phyloP scores from a whole-genome alignment of 2,113 vertebrate genomes.

The Platichthys flesus region DNA sequence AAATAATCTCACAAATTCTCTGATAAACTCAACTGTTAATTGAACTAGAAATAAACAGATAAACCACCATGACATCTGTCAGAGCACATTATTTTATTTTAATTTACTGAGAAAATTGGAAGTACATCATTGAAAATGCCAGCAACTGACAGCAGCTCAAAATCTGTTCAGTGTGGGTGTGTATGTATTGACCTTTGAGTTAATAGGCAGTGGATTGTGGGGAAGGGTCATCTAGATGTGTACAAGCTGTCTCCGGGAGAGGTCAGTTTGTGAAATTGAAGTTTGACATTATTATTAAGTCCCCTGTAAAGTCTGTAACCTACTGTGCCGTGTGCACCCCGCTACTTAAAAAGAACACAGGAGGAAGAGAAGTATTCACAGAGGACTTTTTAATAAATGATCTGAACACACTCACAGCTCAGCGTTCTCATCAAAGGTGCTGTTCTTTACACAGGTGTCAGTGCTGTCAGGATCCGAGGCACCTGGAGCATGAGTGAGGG shows the following conservation, averaged over 20 bases:
- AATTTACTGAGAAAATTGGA: constrained; percentile 23
- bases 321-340: background rate
- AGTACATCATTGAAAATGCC: constrained; percentile 26
- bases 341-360: background rate
- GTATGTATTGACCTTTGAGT: constrained; percentile 46
- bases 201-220: constrained; percentile 6
- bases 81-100: background rate
- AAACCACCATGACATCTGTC: constrained; percentile 9
- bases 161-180: constrained; percentile 11
- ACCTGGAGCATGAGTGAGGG: background rate
- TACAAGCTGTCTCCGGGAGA: background rate
- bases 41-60: constrained; percentile 3
- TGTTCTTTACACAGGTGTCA: constrained; percentile 27
- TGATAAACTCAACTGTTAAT: background rate
- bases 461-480: background rate
- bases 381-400: background rate
- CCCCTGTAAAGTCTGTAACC: background rate
- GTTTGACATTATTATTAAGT: constrained; percentile 3
- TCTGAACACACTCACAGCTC: background rate
- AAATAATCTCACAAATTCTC: background rate
- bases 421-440: background rate
- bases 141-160: constrained; percentile 17
- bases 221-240: background rate
- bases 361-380: too few species aligned
- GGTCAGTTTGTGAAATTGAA: background rate